Evolutionary conservation across 2,888 invertebrate species (phyloP).

Genomic region (Crepidodera aurea): DNA sequence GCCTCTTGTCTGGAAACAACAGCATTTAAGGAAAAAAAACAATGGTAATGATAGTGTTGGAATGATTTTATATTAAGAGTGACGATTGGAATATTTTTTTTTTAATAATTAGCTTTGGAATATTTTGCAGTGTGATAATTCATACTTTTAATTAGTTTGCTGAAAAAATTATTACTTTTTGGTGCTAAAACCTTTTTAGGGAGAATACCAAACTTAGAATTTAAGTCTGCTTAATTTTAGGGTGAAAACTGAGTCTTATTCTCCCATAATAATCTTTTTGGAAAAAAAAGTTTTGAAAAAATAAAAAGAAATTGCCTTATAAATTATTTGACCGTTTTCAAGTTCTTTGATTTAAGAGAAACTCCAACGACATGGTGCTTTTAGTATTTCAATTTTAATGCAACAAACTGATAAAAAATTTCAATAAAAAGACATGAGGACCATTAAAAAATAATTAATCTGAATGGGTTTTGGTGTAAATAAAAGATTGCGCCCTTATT

Average conservation of each 20-base stretch:
- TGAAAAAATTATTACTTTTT: constrained; percentile 13
- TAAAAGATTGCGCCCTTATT: no score
- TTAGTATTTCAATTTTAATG: no score
- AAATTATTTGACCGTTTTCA: neutral
- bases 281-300: neutral
- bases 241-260: constrained; percentile 31
- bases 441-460: no score
- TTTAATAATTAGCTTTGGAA: neutral
- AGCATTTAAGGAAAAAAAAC: neutral
- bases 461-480: no score
- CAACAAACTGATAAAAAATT: no score
- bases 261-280: neutral
- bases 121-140: constrained; percentile 11
- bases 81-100: neutral
- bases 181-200: constrained; percentile 27
- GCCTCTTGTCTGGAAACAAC: no score
- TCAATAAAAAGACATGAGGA: no score
- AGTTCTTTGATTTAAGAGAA: neutral
- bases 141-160: neutral
- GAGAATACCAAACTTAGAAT: constrained; percentile 32
- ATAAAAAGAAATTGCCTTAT: neutral
- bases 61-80: neutral
- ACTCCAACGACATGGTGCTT: no score
- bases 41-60: neutral
- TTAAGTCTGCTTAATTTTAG: constrained; percentile 32